phyloP scores from a whole-genome alignment of 2,797 vertebrate genomes.

The Coracias cyanogaster region DNA sequence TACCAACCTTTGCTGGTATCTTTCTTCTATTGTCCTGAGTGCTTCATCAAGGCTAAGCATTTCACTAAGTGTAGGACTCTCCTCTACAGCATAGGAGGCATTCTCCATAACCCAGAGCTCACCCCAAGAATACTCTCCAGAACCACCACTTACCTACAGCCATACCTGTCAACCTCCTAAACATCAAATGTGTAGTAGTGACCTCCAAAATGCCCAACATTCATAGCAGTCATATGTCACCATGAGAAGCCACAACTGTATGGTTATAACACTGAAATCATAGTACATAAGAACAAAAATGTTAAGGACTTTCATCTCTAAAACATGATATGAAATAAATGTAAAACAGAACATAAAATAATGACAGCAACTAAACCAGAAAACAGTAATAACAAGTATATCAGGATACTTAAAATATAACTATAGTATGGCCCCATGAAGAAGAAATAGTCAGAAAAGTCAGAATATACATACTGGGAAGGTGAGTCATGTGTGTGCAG shows the following conservation, averaged over 20 bases:
- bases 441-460: background rate
- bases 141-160: constrained; percentile 79
- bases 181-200: constrained; percentile 78
- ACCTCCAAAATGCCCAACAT: constrained; percentile 81
- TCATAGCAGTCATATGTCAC: constrained; percentile 80
- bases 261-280: constrained; percentile 83
- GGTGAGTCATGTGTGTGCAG: background rate
- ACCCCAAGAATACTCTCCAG: constrained; percentile 62
- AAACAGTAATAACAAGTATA: constrained; percentile 51
- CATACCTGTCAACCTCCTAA: constrained; percentile 82
- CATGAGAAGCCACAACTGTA: constrained; percentile 81
- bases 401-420: constrained; percentile 28
- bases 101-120: constrained; percentile 57
- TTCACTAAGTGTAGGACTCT: background rate
- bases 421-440: background rate
- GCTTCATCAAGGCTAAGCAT: background rate
- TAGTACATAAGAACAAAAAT: constrained; percentile 79
- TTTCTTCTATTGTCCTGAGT: background rate
- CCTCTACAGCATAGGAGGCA: constrained; percentile 20
- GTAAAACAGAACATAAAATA: constrained; percentile 54
- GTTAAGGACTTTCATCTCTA: constrained; percentile 68
- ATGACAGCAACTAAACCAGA: constrained; percentile 45
- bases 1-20: background rate
- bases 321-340: constrained; percentile 55
- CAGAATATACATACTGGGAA: background rate